Evolutionary conservation across 2,113 vertebrate genomes (phyloP).

Genomic region (Sminthopsis crassicaudata): DNA sequence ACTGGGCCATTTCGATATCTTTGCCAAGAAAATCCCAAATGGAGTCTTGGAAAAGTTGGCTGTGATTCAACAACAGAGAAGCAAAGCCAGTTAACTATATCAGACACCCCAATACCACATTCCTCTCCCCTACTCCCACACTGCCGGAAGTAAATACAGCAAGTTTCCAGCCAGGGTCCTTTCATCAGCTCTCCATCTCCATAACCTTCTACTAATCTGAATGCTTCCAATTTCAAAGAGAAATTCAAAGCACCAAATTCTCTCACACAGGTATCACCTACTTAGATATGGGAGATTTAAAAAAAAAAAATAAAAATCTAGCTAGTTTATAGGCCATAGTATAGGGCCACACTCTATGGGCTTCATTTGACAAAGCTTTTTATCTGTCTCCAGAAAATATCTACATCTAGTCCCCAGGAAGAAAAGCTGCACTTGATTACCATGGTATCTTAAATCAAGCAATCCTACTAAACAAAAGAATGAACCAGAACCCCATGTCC

Average conservation of each 20-base stretch:
- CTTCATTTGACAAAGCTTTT: background rate
- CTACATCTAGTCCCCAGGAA: constrained; percentile 14
- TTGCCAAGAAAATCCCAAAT: background rate
- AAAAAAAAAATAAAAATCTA: background rate
- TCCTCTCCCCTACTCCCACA: background rate
- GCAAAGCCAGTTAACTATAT: background rate
- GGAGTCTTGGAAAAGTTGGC: background rate
- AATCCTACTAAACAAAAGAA: background rate
- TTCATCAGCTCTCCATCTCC: background rate
- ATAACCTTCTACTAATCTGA: background rate
- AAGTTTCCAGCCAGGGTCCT: background rate
- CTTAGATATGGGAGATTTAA: background rate
- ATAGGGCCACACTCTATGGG: background rate
- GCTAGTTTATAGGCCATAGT: background rate
- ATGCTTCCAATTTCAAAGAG: background rate
- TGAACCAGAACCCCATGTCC: background rate
- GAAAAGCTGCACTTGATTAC: background rate
- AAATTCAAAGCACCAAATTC: background rate
- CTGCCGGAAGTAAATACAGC: background rate
- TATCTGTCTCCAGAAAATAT: background rate
- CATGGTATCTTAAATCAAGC: constrained; percentile 23
- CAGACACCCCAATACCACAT: background rate
- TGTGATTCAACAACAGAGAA: background rate
- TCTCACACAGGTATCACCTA: background rate
- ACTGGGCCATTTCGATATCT: background rate